Conservation (phyloP, 2,797 vertebrate genomes). For the Paedocypris micromegethes region DNA sequence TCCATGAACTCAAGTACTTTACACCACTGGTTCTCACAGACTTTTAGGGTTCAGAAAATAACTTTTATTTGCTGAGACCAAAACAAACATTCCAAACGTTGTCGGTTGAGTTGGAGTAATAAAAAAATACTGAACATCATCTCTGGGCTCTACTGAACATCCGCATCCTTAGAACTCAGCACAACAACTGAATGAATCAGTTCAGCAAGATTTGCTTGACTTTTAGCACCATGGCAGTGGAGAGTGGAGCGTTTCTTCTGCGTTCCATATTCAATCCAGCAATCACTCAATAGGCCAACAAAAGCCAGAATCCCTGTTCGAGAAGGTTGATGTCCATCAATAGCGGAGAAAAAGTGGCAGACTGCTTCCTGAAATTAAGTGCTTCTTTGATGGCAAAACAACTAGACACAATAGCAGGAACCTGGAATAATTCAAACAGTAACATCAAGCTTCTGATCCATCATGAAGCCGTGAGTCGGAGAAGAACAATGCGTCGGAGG, state of each 20-base stretch:
- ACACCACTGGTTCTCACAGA: no score
- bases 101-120: no score
- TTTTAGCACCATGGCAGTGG: conserved; percentile 7
- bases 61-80: no score
- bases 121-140: no score
- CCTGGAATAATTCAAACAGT: conserved; percentile 1
- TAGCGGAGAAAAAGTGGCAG: conserved; percentile 12
- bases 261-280: conserved; percentile 23
- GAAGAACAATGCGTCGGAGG: not conserved
- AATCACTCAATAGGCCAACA: conserved; percentile 35
- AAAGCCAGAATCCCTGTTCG: conserved; percentile 30
- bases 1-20: no score
- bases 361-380: conserved; percentile 13
- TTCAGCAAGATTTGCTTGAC: conserved; percentile 12
- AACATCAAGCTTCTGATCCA: conserved; percentile 19
- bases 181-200: conserved; percentile 1
- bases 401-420: conserved; percentile 22
- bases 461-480: conserved; percentile 1
- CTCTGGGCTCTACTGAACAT: no score
- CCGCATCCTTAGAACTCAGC: no score
- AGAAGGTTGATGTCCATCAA: conserved; percentile 25
- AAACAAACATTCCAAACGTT: no score
- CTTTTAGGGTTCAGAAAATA: no score
- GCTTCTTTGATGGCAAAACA: not conserved
- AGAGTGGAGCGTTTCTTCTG: conserved; percentile 23